Percentiles rank a stretch among this genome's conserved stretches.
phyloP scores from a whole-genome alignment of 2,113 vertebrate species.

The Sylvietta virens region DNA sequence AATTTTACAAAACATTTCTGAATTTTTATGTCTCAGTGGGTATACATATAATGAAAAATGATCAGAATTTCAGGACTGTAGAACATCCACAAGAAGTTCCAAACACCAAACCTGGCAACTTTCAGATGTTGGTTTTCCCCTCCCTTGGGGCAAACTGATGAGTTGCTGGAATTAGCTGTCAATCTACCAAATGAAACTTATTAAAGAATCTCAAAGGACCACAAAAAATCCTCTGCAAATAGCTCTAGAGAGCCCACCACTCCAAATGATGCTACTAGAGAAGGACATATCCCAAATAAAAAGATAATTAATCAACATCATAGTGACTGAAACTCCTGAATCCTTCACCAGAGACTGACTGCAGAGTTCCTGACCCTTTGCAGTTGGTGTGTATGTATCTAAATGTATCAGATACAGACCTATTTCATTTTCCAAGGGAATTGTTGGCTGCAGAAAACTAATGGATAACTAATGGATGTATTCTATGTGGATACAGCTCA shows the following conservation, averaged over 20 bases:
- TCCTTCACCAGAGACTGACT: background rate
- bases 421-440: background rate
- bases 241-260: background rate
- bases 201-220: background rate
- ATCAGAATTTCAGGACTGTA: background rate
- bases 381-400: background rate
- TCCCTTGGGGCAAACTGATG: background rate
- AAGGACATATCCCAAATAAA: background rate
- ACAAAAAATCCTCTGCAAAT: background rate
- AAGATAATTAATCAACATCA: background rate
- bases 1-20: background rate
- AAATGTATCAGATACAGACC: background rate
- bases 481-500: background rate
- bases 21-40: background rate
- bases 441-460: background rate
- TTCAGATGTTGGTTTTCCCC: background rate
- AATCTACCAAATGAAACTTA: background rate
- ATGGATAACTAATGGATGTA: background rate
- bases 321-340: background rate
- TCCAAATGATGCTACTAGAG: background rate
- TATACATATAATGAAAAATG: background rate
- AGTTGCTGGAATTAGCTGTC: background rate
- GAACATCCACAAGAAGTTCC: background rate
- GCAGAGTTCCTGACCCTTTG: background rate
- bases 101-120: background rate